Base-by-base conservation (phyloP, 2,888 invertebrate genomes). In the Drosophila diplacantha region DNA sequence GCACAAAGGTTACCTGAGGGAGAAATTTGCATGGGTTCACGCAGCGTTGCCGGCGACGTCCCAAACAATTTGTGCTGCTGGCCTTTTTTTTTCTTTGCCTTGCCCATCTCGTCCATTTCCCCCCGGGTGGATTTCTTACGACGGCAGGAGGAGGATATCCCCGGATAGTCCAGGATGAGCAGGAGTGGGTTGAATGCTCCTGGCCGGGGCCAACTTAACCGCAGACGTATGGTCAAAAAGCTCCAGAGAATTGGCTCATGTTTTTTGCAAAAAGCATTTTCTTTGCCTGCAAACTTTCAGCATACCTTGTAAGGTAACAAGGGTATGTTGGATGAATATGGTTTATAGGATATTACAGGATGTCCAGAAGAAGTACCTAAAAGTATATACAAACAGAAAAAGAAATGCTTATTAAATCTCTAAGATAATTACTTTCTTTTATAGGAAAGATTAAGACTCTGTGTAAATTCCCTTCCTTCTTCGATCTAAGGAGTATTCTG, bases 1-100 rank as follows among this genome's bases (percentile, higher is more conserved):
- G 81, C 81, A 74, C 73, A 74, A 81, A 83, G 72, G 83, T 81
- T 78, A 83, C 80, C 80, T 81, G 72, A 56, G 83, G 80, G 80
- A 83, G 65, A 81, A 81, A 81, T 81, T 81, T 81, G 72, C 80
- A 83, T 83, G 78, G 83, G 65, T 70, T 71, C 74, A 77, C 81
- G 73, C 81, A 81, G 79, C 58, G 57, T 24, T 55, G 56, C 43
- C 37, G 35, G 56, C 44, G 43, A 66, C 62, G 74, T 74, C 77
- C 82, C 80, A 72, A 82, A 77, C 78, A 79, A 79, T 79, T 79
- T 82, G 72, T 70, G 77, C 59, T 43, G 29, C 47, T 67, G 49
- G 54, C 61, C 39, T 56, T 65, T 60, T 55, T 62, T 71, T 34
- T 32, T 29, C 20, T 43, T 29, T 20, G 26, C 18, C 20, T 54